phyloP scores from a whole-genome alignment of 2,797 vertebrate genomes.

The Chromis chromis region DNA sequence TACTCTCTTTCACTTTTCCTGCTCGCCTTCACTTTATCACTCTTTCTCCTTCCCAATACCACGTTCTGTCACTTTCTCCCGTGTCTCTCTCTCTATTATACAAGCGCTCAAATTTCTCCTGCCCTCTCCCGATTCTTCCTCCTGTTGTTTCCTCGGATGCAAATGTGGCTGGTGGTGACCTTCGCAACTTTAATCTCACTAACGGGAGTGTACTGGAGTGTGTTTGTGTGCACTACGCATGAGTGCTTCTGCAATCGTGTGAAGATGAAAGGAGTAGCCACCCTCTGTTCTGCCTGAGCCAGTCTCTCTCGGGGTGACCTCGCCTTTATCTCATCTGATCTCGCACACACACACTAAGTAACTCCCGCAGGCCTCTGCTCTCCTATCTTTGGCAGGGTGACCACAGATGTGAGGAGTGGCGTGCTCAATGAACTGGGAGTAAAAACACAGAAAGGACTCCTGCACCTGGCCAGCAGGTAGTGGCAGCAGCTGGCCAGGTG shows the following conservation, averaged over 20 bases:
- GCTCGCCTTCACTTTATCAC: slow-evolving; percentile 63
- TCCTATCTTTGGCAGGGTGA: slow-evolving; percentile 29
- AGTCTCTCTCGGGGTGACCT: slow-evolving; percentile 67
- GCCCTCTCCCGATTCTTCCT: slow-evolving; percentile 3
- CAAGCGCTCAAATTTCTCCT: slow-evolving; percentile 18
- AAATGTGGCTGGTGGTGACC: slow-evolving; percentile 65
- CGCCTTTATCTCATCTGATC: slow-evolving; percentile 72
- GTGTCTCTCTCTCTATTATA: slow-evolving; percentile 37
- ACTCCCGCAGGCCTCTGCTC: slow-evolving; percentile 48
- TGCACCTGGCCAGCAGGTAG: neutral
- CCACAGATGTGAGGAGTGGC: slow-evolving; percentile 27
- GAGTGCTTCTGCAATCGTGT: slow-evolving; percentile 47
- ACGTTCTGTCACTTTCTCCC: slow-evolving; percentile 35
- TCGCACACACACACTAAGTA: slow-evolving; percentile 29
- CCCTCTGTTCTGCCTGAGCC: slow-evolving; percentile 66
- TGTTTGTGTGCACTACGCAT: slow-evolving; percentile 56
- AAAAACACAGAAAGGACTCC: slow-evolving; percentile 12
- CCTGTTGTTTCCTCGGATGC: slow-evolving; percentile 57
- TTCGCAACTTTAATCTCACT: slow-evolving; percentile 64
- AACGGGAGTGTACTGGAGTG: slow-evolving; percentile 34
- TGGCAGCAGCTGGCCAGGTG: neutral
- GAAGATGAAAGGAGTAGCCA: slow-evolving; percentile 71
- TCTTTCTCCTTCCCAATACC: slow-evolving; percentile 34
- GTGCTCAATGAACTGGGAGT: slow-evolving; percentile 54
- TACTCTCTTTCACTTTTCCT: slow-evolving; percentile 69